Evolutionary conservation across 2,113 vertebrate species (phyloP).

Genomic region (Butorides virescens): DNA sequence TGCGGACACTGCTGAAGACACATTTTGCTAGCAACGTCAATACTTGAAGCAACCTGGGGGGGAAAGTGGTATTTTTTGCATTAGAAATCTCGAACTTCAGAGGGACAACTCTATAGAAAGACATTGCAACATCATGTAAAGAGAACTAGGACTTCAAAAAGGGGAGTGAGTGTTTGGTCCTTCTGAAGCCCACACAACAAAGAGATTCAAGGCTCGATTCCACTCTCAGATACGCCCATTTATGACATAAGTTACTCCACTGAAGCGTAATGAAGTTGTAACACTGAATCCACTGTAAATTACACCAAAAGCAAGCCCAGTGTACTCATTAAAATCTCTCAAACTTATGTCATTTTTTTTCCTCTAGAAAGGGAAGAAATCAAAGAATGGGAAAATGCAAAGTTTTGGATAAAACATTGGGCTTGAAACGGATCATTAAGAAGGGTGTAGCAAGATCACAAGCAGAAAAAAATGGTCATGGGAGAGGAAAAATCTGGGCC

Average conservation of each 20-base stretch:
- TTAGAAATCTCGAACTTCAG: not conserved
- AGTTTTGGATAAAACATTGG: not conserved
- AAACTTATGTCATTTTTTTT: not conserved
- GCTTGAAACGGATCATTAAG: not conserved
- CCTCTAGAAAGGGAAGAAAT: not conserved
- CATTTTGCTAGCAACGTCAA: not conserved
- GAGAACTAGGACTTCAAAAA: slow-evolving; percentile 55
- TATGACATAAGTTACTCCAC: not conserved
- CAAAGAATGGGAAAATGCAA: slow-evolving; percentile 3
- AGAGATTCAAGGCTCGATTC: not conserved
- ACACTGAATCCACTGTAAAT: not conserved
- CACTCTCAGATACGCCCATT: slow-evolving; percentile 13
- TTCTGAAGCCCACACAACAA: slow-evolving; percentile 60
- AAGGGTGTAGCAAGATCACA: not conserved
- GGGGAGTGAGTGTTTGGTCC: not conserved
- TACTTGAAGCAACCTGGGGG: not conserved
- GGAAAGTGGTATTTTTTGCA: not conserved
- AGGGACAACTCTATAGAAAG: not conserved
- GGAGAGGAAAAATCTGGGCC: not conserved
- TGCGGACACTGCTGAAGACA: not conserved
- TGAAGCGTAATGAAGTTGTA: not conserved
- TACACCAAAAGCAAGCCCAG: not conserved
- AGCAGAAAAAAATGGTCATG: not conserved
- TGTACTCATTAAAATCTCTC: not conserved
- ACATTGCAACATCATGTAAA: slow-evolving; percentile 29